Evolutionary conservation across 2,113 vertebrate genomes (phyloP).

Genomic region (Rhabdornis inornatus): DNA sequence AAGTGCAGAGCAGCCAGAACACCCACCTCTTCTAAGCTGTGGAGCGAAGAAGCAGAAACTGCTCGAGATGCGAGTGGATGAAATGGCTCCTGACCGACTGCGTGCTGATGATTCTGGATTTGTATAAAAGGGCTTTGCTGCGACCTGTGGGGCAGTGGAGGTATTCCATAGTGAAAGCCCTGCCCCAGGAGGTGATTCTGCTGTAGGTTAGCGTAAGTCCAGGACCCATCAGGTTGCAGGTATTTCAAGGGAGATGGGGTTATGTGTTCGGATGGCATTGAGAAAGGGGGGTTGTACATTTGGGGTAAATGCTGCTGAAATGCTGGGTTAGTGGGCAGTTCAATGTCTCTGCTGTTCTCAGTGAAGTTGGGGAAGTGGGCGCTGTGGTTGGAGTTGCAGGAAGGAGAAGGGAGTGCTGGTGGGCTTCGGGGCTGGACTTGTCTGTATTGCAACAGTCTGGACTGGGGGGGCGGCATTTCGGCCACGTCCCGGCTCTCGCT

Average conservation of each 20-base stretch:
- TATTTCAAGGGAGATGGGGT: constrained; percentile 89
- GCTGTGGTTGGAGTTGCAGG: constrained; percentile 78
- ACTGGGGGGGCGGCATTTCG: constrained; percentile 95
- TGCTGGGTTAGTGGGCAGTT: constrained; percentile 80
- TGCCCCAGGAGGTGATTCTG: constrained; percentile 89
- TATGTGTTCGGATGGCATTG: constrained; percentile 84
- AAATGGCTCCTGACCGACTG: constrained; percentile 86
- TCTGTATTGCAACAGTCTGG: constrained; percentile 94
- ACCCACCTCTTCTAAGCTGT: constrained; percentile 95
- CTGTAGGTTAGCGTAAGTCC: constrained; percentile 87
- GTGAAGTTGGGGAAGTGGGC: constrained; percentile 79
- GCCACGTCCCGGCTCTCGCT: constrained; percentile 82
- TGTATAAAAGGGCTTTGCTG: constrained; percentile 93
- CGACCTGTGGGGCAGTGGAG: constrained; percentile 87
- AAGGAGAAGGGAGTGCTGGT: constrained; percentile 82
- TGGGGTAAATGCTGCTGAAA: constrained; percentile 85
- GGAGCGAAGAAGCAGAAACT: constrained; percentile 89
- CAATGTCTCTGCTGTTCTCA: constrained; percentile 82
- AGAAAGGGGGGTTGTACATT: constrained; percentile 83
- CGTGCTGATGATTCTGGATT: constrained; percentile 86
- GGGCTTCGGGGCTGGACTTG: constrained; percentile 87
- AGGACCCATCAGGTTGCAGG: constrained; percentile 91
- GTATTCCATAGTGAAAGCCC: constrained; percentile 88
- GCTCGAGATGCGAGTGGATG: constrained; percentile 86
- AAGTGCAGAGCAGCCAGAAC: background rate